A percentile compares a stretch with the other conserved stretches of the same genome.
phyloP scores from a whole-genome alignment of 2,797 vertebrate species.

The Poliocrania exsul region DNA sequence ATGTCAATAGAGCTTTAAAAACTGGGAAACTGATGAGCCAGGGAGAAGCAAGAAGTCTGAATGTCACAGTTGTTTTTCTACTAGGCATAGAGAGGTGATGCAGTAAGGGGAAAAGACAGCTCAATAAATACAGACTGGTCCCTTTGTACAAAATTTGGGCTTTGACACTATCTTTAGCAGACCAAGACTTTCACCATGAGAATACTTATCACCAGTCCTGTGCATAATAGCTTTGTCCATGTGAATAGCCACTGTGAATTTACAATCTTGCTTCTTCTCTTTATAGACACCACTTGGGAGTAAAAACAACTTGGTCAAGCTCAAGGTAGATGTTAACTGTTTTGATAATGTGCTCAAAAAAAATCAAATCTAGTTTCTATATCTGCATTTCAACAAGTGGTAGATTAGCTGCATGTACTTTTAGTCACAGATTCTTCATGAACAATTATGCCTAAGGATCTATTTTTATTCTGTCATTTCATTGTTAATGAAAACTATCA shows the following conservation, averaged over 20 bases:
- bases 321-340: not conserved
- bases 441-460: not conserved
- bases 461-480: not conserved
- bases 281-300: not conserved
- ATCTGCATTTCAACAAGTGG: not conserved
- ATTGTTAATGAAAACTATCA: not conserved
- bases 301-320: not conserved
- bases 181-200: not conserved
- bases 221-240: not conserved
- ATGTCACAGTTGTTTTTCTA: fast-evolving
- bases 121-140: not conserved
- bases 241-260: not conserved
- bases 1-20: not conserved
- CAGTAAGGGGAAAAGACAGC: not conserved
- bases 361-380: not conserved
- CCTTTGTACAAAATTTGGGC: not conserved
- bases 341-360: not conserved
- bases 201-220: not conserved
- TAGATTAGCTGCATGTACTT: not conserved
- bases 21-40: not conserved
- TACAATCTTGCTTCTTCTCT: not conserved
- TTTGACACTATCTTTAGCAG: not conserved
- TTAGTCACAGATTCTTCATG: not conserved
- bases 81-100: not conserved
- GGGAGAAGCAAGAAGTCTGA: not conserved